These are phyloP conservation scores for Pristionchus maxplancki DNA, from an alignment of 2,888 invertebrate species.

Conservation along the genomic window DNA sequence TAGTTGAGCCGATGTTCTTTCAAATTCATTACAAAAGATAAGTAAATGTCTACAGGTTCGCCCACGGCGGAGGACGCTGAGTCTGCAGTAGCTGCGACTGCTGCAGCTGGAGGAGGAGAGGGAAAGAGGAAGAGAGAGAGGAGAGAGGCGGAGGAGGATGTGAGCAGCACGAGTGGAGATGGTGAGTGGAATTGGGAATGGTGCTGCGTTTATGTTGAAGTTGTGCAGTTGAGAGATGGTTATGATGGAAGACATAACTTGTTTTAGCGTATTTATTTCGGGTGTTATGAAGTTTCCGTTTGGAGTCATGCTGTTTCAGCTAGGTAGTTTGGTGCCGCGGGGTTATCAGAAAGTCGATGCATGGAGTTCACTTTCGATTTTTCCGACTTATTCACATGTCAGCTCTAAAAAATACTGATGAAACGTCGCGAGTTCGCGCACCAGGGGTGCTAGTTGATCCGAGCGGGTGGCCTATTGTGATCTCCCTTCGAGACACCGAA, in stretches of 20 bases:
- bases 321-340: too few relatives aligned
- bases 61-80: background rate
- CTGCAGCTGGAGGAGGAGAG: background rate
- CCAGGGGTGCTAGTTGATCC: background rate
- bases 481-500: too few relatives aligned
- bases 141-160: constrained; percentile 2
- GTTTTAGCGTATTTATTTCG: too few relatives aligned
- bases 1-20: background rate
- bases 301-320: too few relatives aligned
- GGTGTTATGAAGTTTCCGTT: too few relatives aligned
- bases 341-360: too few relatives aligned
- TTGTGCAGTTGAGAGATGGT: background rate
- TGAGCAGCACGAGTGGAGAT: constrained; percentile 49
- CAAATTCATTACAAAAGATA: background rate
- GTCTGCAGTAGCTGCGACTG: background rate
- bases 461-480: background rate
- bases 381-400: too few relatives aligned
- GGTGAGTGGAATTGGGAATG: background rate
- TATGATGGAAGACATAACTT: too few relatives aligned
- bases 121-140: background rate
- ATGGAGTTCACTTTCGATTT: too few relatives aligned
- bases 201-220: too few relatives aligned
- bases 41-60: background rate
- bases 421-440: background rate
- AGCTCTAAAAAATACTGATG: too few relatives aligned